Conservation (phyloP, 2,888 invertebrate genomes). For the Odontocerum albicorne region DNA sequence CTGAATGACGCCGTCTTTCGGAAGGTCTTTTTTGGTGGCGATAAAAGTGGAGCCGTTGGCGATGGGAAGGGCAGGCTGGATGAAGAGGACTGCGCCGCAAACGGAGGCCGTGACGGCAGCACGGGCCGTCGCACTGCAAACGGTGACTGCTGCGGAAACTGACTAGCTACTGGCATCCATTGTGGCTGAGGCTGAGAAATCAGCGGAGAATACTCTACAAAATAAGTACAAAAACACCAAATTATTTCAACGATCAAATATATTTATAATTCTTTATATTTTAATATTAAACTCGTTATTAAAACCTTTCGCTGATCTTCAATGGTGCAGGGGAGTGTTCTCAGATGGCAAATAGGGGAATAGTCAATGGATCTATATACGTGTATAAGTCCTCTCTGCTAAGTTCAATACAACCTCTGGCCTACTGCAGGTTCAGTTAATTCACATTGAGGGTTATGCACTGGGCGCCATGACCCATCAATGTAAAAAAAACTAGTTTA, state of each 20-base stretch:
- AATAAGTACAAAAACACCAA: not conserved
- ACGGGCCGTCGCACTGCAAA: constrained; percentile 47
- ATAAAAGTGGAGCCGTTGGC: constrained; percentile 43
- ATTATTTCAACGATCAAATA: not conserved
- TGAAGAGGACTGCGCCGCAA: constrained; percentile 51
- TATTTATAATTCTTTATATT: too few species aligned
- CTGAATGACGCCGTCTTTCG: constrained; percentile 53
- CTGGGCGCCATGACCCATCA: too few species aligned
- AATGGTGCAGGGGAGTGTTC: too few species aligned
- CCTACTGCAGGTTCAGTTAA: too few species aligned
- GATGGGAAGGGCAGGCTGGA: constrained; percentile 51
- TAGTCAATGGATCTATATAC: too few species aligned
- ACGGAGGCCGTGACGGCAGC: constrained; percentile 37
- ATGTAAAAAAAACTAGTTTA: too few species aligned
- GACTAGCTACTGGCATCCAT: constrained; percentile 74
- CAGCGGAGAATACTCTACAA: constrained; percentile 41
- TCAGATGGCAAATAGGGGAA: too few species aligned
- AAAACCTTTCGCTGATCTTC: too few species aligned
- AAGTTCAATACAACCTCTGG: too few species aligned
- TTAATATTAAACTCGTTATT: too few species aligned
- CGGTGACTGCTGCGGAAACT: constrained; percentile 70
- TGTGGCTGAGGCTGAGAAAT: constrained; percentile 58
- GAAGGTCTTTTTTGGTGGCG: constrained; percentile 45
- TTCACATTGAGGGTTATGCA: too few species aligned
- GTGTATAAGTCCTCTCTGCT: too few species aligned